Percentiles rank a stretch among this genome's conserved stretches.
Evolutionary conservation across 2,888 invertebrate genomes (phyloP).

Genomic region (Drosophila atripex): DNA sequence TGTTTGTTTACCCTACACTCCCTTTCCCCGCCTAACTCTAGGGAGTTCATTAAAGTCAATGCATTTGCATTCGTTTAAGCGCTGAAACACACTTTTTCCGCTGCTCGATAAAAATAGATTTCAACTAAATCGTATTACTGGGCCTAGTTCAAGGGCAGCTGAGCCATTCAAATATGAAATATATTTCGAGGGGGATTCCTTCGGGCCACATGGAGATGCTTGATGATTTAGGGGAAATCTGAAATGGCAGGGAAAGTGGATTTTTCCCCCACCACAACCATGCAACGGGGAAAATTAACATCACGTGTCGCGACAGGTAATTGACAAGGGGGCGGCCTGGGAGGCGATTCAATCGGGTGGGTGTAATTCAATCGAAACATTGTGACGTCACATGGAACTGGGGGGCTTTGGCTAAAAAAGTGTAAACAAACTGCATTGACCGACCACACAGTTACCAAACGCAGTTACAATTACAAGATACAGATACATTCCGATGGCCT

Average conservation of each 20-base stretch:
- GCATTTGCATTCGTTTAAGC: slow-evolving; percentile 38
- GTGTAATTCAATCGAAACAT: slow-evolving; percentile 29
- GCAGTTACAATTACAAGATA: slow-evolving; percentile 32
- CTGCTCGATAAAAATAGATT: not conserved
- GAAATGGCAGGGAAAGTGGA: slow-evolving; percentile 3
- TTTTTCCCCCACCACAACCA: slow-evolving; percentile 12
- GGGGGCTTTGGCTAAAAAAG: slow-evolving; percentile 32
- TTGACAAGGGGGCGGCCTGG: slow-evolving; percentile 37
- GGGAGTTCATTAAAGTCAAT: slow-evolving; percentile 27
- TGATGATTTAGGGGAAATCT: too few species aligned
- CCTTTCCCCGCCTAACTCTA: not conserved
- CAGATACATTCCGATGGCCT: slow-evolving; percentile 26
- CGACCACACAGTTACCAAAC: slow-evolving; percentile 29
- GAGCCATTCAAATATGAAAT: not conserved
- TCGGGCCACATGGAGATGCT: slow-evolving; percentile 8
- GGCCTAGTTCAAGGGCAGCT: slow-evolving; percentile 26
- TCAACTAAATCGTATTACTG: slow-evolving; percentile 15
- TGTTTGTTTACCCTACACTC: slow-evolving; percentile 1
- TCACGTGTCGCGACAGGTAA: slow-evolving; percentile 61
- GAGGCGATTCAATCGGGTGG: slow-evolving; percentile 18
- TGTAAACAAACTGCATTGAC: slow-evolving; percentile 54
- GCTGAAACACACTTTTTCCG: slow-evolving; percentile 4
- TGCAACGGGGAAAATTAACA: slow-evolving; percentile 25
- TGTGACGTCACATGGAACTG: slow-evolving; percentile 49
- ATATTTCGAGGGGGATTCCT: slow-evolving; percentile 16